A percentile compares a stretch with the other conserved stretches of the same genome.
Evolutionary conservation across 2,888 invertebrate genomes (phyloP).

Genomic region (Pyrrhia umbra): DNA sequence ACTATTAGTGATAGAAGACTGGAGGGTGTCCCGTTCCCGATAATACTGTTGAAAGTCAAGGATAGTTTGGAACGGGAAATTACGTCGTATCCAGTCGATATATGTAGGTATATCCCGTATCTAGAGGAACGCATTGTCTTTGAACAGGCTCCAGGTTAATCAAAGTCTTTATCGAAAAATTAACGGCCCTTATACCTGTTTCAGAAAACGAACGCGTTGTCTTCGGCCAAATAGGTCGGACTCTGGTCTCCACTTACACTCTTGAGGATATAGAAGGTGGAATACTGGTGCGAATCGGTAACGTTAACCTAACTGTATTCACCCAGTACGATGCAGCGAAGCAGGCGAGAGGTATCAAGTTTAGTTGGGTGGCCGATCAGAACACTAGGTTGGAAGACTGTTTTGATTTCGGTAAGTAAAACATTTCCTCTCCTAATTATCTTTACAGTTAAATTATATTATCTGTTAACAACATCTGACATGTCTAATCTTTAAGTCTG

Average conservation of each 20-base stretch:
- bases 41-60: too few relatives aligned
- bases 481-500: conserved; percentile 16
- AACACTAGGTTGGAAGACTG: conserved; percentile 85
- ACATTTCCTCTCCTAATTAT: not conserved
- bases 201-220: conserved; percentile 69
- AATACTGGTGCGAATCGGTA: conserved; percentile 72
- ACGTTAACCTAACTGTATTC: conserved; percentile 74
- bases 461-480: conserved; percentile 9
- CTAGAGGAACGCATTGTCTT: too few relatives aligned
- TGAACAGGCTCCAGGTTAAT: too few relatives aligned
- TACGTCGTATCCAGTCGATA: too few relatives aligned
- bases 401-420: conserved; percentile 80
- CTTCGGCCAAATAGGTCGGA: conserved; percentile 81
- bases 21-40: too few relatives aligned
- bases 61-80: too few relatives aligned
- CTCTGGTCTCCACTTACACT: conserved; percentile 71
- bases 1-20: too few relatives aligned
- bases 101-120: too few relatives aligned
- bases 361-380: conserved; percentile 77
- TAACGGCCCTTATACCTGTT: too few relatives aligned
- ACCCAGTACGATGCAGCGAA: conserved; percentile 73
- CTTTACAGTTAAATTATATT: conserved; percentile 10
- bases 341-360: conserved; percentile 77
- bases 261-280: conserved; percentile 78
- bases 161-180: too few relatives aligned